Evolutionary conservation across 1,140 invertebrate genomes (phyloP).

Genomic region (Zophobas atratus): DNA sequence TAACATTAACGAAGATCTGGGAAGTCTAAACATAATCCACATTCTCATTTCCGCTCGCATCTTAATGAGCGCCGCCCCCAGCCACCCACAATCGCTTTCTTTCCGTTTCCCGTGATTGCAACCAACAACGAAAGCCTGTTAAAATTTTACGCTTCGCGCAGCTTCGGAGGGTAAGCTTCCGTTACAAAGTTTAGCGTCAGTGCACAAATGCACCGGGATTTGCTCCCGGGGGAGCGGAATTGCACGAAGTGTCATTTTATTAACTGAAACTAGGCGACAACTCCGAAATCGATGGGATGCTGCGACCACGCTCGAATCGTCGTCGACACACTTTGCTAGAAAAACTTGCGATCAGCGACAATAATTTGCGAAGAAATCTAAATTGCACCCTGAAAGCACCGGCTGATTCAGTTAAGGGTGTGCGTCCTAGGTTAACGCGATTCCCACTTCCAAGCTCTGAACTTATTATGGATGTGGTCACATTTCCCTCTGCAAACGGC

Average conservation of each 20-base stretch:
- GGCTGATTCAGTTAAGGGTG: conserved; percentile 10
- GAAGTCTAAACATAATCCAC: conserved; percentile 42
- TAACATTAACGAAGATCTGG: conserved; percentile 44
- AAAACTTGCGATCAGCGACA: too few species aligned
- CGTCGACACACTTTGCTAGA: too few species aligned
- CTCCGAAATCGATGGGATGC: too few species aligned
- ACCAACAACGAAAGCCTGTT: conserved; percentile 50
- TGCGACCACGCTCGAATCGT: too few species aligned
- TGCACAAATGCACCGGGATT: too few species aligned
- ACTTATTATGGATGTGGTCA: conserved; percentile 48
- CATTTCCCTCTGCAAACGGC: conserved; percentile 44
- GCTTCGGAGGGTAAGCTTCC: neutral
- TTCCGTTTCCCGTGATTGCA: conserved; percentile 37
- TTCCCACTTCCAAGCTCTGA: conserved; percentile 20
- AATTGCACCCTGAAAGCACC: conserved; percentile 4
- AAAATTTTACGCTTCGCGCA: conserved; percentile 46
- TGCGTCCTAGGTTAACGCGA: conserved; percentile 23
- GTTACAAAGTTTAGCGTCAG: neutral
- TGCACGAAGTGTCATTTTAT: too few species aligned
- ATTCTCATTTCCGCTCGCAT: conserved; percentile 44
- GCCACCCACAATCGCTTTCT: conserved; percentile 42
- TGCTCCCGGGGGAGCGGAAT: too few species aligned
- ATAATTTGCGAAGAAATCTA: neutral
- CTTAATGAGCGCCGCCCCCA: conserved; percentile 30
- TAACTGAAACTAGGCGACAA: too few species aligned